Conservation (phyloP, 2,888 invertebrate species). For the Liposcelis brunnea region DNA sequence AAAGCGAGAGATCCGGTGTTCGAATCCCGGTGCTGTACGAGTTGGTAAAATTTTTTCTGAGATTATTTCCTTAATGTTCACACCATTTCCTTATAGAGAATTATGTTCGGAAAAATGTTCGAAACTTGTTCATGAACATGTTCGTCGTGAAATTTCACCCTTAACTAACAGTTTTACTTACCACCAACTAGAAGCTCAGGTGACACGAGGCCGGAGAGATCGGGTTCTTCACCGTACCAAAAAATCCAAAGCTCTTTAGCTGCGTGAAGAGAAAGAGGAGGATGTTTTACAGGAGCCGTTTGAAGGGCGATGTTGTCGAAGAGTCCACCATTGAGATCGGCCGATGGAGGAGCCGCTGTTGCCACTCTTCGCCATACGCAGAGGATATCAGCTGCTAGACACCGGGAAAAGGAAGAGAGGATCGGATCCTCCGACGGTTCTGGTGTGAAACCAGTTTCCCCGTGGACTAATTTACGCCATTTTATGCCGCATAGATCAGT, state of each 20-base stretch:
- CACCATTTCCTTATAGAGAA: too few species aligned
- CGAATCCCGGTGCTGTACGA: too few species aligned
- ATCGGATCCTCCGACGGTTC: slow-evolving; percentile 80
- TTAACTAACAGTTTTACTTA: slow-evolving; percentile 36
- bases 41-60: too few species aligned
- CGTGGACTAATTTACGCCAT: slow-evolving; percentile 91
- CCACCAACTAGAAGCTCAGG: slow-evolving; percentile 72
- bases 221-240: slow-evolving; percentile 98
- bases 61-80: too few species aligned
- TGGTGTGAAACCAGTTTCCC: slow-evolving; percentile 36
- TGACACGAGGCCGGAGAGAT: slow-evolving; percentile 66
- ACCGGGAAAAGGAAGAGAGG: slow-evolving; percentile 75
- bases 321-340: slow-evolving; percentile 17
- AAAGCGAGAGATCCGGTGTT: too few species aligned
- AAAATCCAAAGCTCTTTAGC: slow-evolving; percentile 99
- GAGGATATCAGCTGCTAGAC: slow-evolving; percentile 84
- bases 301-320: slow-evolving; percentile 21
- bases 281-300: slow-evolving; percentile 30
- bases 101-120: too few species aligned
- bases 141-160: too few species aligned
- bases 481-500: slow-evolving; percentile 98
- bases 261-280: slow-evolving; percentile 65
- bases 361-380: slow-evolving; percentile 92
- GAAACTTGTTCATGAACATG: too few species aligned
- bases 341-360: slow-evolving; percentile 20